phyloP scores from a whole-genome alignment of 2,113 vertebrate genomes.

The Pipra filicauda region DNA sequence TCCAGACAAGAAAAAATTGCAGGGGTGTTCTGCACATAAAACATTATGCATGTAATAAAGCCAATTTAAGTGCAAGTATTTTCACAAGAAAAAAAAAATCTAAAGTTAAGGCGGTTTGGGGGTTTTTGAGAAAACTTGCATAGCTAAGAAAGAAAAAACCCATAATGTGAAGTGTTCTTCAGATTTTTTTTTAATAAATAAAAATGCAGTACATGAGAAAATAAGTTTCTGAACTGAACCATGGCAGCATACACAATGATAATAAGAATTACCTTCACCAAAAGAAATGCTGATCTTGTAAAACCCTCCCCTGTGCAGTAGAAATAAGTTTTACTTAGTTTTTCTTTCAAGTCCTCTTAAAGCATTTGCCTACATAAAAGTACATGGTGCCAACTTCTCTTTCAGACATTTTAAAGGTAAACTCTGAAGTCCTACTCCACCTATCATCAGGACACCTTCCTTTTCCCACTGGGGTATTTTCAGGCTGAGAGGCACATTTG shows the following conservation, averaged over 20 bases:
- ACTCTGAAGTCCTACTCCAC: background rate
- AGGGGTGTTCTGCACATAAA: background rate
- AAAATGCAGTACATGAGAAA: background rate
- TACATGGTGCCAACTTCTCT: background rate
- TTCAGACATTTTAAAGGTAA: background rate
- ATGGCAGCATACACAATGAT: rapidly evolving
- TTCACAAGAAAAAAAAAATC: background rate
- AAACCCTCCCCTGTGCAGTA: background rate
- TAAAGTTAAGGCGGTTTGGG: background rate
- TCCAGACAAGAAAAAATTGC: background rate
- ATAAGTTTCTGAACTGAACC: background rate
- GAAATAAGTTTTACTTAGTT: background rate
- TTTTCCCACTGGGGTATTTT: background rate
- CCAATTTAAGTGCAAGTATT: background rate
- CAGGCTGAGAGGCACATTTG: background rate
- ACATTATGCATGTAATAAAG: background rate
- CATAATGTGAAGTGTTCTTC: background rate
- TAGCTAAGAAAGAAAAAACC: background rate
- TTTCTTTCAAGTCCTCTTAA: background rate
- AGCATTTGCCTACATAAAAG: background rate
- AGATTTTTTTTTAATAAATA: background rate
- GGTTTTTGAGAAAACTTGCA: background rate
- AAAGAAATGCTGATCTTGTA: background rate
- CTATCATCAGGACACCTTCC: background rate
- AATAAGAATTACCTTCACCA: background rate